Evolutionary conservation across 2,113 vertebrate species (phyloP), one percentile per base, ranked within the genome.

Genomic region (Argyrosomus japonicus): DNA sequence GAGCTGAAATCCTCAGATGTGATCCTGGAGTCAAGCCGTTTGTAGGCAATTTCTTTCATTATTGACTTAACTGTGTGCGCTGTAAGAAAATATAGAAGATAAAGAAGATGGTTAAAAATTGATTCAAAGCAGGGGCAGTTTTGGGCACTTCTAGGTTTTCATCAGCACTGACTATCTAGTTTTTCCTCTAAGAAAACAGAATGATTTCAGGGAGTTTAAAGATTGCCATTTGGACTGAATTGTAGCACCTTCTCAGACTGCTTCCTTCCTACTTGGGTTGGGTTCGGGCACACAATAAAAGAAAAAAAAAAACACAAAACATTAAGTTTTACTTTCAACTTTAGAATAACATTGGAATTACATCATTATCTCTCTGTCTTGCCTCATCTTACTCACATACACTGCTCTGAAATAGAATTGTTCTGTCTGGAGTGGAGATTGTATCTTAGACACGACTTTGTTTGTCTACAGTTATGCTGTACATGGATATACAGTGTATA

Each of bases 301-400:
- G 51, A 60, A 8, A 58, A 68, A 8, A 36, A 7, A 36, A 36
- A 7, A 36, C 32, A 7, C 12, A 4, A n/a, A 45, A 8, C 4
- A 15, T 51, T 47, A 29, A 50, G 8, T n/a, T 9, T 50, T 36
- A 53, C 63, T 32, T 79, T 58, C 5, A 76, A 57, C 63, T 73
- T 65, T 25, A 21, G 53, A 76, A 50, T 27, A 71, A 61, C 53
- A 43, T 76, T 54, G 40, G 25, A 76, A 15, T 68, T 75, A 60
- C 63, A 69, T 64, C 62, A 72, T 69, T 58, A 47, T 56, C 29
- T 82, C 58, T 77, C 68, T 57, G 53, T 40, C 69, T 75, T 82
- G 71, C 43, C 57, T 79, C 71, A 54, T 58, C 62, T 62, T 53
- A 47, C 51, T 32, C 60, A 51, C 32, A 72, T 50, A 72, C 60